Conservation (phyloP, 2,888 invertebrate species). For the Lymantria dispar region DNA sequence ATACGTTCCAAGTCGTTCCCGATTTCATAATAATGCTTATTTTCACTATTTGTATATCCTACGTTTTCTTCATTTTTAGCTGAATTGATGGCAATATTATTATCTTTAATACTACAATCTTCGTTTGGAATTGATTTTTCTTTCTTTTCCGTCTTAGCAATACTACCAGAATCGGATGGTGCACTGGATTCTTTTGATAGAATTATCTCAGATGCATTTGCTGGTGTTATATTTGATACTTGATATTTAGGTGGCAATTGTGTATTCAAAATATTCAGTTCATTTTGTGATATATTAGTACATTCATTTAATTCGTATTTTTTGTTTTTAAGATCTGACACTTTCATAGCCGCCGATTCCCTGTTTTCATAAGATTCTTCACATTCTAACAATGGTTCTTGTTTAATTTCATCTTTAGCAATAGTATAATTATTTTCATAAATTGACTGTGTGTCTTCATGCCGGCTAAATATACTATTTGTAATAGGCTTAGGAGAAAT, state of each 20-base stretch:
- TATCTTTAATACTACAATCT: background rate
- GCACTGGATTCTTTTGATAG: background rate
- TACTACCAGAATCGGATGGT: background rate
- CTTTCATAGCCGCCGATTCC: background rate
- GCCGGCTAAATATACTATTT: background rate
- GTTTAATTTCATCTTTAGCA: background rate
- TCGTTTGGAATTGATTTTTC: background rate
- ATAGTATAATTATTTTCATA: background rate
- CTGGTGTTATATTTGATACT: too few relatives aligned
- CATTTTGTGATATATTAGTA: too few relatives aligned
- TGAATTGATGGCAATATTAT: background rate
- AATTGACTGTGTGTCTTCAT: conserved; percentile 4
- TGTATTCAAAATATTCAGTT: too few relatives aligned
- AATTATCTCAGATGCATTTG: background rate
- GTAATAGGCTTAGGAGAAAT: conserved; percentile 13
- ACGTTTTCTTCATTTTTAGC: background rate
- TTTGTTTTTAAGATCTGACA: background rate
- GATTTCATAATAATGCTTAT: background rate
- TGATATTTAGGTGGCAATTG: too few relatives aligned
- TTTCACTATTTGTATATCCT: background rate
- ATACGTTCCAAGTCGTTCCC: background rate
- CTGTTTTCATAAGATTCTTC: background rate
- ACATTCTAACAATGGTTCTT: conserved; percentile 2
- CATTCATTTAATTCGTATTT: too few relatives aligned
- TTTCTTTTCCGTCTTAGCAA: background rate